These are phyloP conservation scores for Drosophila tsacasi DNA, from an alignment of 1,140 invertebrate species.

Conservation along the genomic window DNA sequence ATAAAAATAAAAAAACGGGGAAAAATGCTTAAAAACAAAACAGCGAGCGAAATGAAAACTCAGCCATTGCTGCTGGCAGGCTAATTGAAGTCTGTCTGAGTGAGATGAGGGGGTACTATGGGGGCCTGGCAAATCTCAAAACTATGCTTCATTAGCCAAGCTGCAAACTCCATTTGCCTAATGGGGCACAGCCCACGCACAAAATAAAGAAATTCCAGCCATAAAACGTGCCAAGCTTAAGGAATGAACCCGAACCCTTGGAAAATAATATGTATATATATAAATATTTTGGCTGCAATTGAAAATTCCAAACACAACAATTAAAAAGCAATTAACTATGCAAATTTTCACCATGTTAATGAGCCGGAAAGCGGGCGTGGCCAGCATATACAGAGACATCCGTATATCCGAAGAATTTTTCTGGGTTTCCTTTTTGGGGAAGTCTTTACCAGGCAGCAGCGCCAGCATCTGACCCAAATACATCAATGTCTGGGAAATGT, in stretches of 20 bases:
- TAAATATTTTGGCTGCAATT: slow-evolving; percentile 49
- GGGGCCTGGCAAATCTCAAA: slow-evolving; percentile 53
- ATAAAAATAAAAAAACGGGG: slow-evolving; percentile 1
- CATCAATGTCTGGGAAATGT: slow-evolving; percentile 69
- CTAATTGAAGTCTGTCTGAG: slow-evolving; percentile 68
- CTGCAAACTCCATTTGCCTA: slow-evolving; percentile 69
- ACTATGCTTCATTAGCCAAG: slow-evolving; percentile 75
- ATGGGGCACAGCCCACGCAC: slow-evolving; percentile 44
- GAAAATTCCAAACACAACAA: slow-evolving; percentile 60
- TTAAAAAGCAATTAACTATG: slow-evolving; percentile 76
- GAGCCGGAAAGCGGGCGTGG: slow-evolving; percentile 31
- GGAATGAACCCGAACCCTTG: slow-evolving; percentile 32
- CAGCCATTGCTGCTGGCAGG: slow-evolving; percentile 39
- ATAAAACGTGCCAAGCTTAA: slow-evolving; percentile 61
- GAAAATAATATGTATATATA: neutral
- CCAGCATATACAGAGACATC: neutral
- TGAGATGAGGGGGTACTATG: neutral
- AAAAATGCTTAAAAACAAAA: slow-evolving; percentile 41
- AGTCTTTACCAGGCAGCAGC: neutral
- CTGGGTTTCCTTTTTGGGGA: slow-evolving; percentile 6
- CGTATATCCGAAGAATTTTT: slow-evolving; percentile 5
- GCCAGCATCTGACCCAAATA: slow-evolving; percentile 61
- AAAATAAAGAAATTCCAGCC: slow-evolving; percentile 43
- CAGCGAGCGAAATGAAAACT: slow-evolving; percentile 47
- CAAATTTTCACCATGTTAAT: slow-evolving; percentile 48